phyloP scores from a whole-genome alignment of 2,888 invertebrate species.

The Calliopum simillimum region DNA sequence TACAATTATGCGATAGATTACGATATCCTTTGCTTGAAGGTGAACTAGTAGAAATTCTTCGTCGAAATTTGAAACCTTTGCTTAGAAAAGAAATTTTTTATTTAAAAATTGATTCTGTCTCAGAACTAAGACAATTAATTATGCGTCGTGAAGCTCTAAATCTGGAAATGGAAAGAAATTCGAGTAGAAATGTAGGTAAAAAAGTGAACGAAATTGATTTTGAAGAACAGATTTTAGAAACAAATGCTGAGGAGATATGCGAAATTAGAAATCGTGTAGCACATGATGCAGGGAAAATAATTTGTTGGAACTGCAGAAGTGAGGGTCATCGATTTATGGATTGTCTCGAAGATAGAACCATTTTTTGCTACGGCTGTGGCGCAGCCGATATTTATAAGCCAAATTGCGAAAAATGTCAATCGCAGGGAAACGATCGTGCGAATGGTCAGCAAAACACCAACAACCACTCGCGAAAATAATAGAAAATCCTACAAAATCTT shows the following conservation, averaged over 20 bases:
- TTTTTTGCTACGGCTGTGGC: conserved; percentile 37
- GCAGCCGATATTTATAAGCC: conserved; percentile 25
- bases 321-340: too few species aligned
- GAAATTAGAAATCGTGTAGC: too few species aligned
- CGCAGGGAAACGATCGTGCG: too few species aligned
- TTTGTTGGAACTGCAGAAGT: too few species aligned
- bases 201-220: conserved; percentile 23
- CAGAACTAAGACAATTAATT: conserved; percentile 13
- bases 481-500: too few species aligned
- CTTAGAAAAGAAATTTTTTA: conserved; percentile 24
- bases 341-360: conserved; percentile 27
- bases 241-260: too few species aligned
- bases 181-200: not conserved
- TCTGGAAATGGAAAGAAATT: conserved; percentile 1
- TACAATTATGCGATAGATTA: conserved; percentile 24
- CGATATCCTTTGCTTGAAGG: conserved; percentile 17
- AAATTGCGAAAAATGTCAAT: conserved; percentile 21
- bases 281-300: too few species aligned
- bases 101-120: conserved; percentile 15
- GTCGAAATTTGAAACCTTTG: conserved; percentile 23
- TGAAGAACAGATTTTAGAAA: too few species aligned
- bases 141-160: conserved; percentile 16
- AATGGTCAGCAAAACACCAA: too few species aligned
- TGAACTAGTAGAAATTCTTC: conserved; percentile 29
- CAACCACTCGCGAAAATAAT: too few species aligned